These are phyloP conservation scores for Hirtodrosophila confusa DNA, from an alignment of 2,888 invertebrate species.

Conservation along the genomic window DNA sequence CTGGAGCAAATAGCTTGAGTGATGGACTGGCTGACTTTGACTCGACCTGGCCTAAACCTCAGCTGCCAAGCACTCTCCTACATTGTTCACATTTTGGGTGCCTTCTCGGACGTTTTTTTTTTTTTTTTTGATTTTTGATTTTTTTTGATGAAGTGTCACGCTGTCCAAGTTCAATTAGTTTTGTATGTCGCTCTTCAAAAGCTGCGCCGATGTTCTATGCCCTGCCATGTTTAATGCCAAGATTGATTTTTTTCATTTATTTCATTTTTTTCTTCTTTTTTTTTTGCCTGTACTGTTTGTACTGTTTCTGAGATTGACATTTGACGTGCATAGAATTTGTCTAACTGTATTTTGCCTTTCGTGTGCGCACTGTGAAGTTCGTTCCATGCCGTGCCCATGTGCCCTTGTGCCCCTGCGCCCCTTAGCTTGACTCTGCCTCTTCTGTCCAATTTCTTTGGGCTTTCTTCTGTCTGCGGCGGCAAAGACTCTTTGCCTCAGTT, in stretches of 20 bases:
- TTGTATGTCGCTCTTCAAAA: constrained; percentile 69
- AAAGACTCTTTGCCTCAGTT: background rate
- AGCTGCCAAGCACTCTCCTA: constrained; percentile 22
- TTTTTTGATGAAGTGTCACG: constrained; percentile 76
- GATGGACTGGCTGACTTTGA: constrained; percentile 53
- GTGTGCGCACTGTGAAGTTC: constrained; percentile 30
- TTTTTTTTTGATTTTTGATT: background rate
- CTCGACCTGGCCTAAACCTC: constrained; percentile 32
- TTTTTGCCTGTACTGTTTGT: constrained; percentile 33
- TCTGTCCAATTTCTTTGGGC: constrained; percentile 8
- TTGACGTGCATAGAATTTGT: constrained; percentile 80
- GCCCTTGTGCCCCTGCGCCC: constrained; percentile 19
- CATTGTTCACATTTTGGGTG: constrained; percentile 41
- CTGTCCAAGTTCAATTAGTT: constrained; percentile 81
- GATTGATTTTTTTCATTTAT: constrained; percentile 66
- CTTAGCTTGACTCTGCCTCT: constrained; percentile 17
- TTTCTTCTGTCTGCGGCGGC: constrained; percentile 2
- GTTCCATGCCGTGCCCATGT: constrained; percentile 34
- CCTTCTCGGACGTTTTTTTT: constrained; percentile 5
- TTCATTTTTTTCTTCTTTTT: constrained; percentile 22
- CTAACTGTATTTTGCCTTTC: constrained; percentile 75
- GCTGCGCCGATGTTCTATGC: constrained; percentile 56
- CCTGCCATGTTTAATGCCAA: constrained; percentile 62
- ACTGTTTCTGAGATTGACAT: constrained; percentile 67
- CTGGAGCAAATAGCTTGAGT: constrained; percentile 70